phyloP scores from a whole-genome alignment of 1,140 invertebrate species.

The Thrips palmi region DNA sequence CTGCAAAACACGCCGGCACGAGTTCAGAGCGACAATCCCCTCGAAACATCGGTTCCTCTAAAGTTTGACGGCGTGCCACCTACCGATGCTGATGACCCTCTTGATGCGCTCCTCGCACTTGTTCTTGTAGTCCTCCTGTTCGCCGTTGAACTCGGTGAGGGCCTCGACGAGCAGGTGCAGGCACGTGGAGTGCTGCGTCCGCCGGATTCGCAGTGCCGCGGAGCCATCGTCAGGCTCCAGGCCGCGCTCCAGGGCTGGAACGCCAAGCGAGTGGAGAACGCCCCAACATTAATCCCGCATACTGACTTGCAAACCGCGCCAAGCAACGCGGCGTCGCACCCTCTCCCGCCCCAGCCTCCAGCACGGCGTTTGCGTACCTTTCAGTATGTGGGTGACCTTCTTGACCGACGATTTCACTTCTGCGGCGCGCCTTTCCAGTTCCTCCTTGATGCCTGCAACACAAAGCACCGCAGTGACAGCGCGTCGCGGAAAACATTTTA shows the following conservation, averaged over 20 bases:
- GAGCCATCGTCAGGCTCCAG: slow-evolving; percentile 16
- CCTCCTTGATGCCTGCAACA: slow-evolving; percentile 15
- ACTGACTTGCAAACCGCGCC: not conserved
- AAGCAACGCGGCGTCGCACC: not conserved
- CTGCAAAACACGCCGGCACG: slow-evolving; percentile 11
- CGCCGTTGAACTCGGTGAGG: slow-evolving; percentile 16
- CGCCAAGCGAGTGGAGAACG: not conserved
- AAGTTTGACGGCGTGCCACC: not conserved
- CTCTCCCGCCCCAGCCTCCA: not conserved
- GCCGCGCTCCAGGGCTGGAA: slow-evolving; percentile 16
- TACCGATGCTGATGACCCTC: slow-evolving; percentile 17
- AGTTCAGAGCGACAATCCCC: not conserved
- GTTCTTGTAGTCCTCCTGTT: slow-evolving; percentile 18
- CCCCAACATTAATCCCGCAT: not conserved
- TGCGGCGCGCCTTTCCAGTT: slow-evolving; percentile 14
- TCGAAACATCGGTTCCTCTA: not conserved
- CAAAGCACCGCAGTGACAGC: slow-evolving; percentile 3
- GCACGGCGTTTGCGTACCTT: slow-evolving; percentile 13
- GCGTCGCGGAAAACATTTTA: not conserved
- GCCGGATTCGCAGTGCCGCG: slow-evolving; percentile 16
- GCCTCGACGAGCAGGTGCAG: slow-evolving; percentile 18
- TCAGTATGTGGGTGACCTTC: slow-evolving; percentile 15
- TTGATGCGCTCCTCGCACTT: slow-evolving; percentile 18
- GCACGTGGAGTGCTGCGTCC: slow-evolving; percentile 16
- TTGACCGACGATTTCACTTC: slow-evolving; percentile 16